A percentile compares a stretch with the other conserved stretches of the same genome.
Evolutionary conservation across 2,888 invertebrate species (phyloP).

Genomic region (Oxycera nigricornis): DNA sequence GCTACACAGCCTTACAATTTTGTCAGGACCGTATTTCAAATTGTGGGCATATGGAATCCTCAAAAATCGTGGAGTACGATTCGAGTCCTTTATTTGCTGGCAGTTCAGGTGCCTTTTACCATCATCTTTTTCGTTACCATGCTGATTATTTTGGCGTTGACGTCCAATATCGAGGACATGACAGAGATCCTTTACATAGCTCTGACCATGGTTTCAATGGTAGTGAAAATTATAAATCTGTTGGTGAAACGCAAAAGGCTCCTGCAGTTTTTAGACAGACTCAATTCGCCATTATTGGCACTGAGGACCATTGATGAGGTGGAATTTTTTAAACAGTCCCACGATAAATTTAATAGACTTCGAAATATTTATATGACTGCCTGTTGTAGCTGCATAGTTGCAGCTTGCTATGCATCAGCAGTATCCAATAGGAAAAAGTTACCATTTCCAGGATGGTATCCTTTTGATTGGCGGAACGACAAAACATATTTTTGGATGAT

Average conservation of each 20-base stretch:
- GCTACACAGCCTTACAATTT: not conserved
- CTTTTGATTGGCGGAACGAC: constrained; percentile 53
- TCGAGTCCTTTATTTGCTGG: not conserved
- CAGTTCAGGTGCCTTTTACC: not conserved
- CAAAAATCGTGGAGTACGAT: not conserved
- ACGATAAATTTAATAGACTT: not conserved
- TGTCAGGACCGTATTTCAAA: not conserved
- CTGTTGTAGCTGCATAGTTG: not conserved
- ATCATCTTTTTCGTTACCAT: not conserved
- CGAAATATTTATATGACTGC: not conserved
- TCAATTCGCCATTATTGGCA: not conserved
- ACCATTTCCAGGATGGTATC: constrained; percentile 55
- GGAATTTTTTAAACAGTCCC: not conserved
- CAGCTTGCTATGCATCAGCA: not conserved
- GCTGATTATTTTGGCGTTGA: constrained; percentile 4
- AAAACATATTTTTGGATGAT: constrained; percentile 50
- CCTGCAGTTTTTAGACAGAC: not conserved
- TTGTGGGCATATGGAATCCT: not conserved
- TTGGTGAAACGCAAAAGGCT: not conserved
- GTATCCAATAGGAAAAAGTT: constrained; percentile 48
- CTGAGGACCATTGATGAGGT: not conserved
- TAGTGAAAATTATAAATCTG: constrained; percentile 19
- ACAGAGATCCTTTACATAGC: constrained; percentile 22
- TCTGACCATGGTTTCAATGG: not conserved
- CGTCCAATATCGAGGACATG: not conserved